Base-by-base conservation (phyloP, 2,113 vertebrate species). In the Crotophaga sulcirostris region DNA sequence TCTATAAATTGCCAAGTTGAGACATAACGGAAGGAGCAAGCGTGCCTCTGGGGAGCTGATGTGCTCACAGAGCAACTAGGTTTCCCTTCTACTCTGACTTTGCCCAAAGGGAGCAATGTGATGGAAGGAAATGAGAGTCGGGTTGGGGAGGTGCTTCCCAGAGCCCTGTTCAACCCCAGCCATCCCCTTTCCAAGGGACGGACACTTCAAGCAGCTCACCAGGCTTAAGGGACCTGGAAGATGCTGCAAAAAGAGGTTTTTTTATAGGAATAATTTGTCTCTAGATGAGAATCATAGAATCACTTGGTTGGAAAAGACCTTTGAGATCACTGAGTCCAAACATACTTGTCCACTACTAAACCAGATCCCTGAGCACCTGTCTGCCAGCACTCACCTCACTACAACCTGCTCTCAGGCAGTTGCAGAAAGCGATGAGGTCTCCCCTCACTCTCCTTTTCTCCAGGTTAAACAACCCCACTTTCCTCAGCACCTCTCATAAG, bases 1-100 rank as follows among this genome's bases (percentile, higher is more conserved):
- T 87, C 91, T 95, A 94, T 87, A 96, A 93, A 95, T 96, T 93
- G 87, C 60, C 45, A 63, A 87, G 40, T 16, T 42, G 87, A 95
- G 87, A 69, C 85, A 82, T 83, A 85, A 84, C 7, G 8, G 74
- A 79, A 91, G 77, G 82, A 85, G 82, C 81, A 85, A 90, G 51
- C 16, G 8, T 55, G 84, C 34, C 91, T 64, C 63, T 2, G 2
- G 78, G 68, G 86, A 83, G 63, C 42, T 40, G 78, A 52, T 29
- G 80, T 2, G 59, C 54, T 60, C 47, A 29, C 28, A 2, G 6
- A 74, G 33, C 3, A 3, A 55, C 52, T 52, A 40, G 33, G n/a
- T 80, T 88, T 72, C 73, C 75, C 75, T 79, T 45, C 40, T 78
- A 34, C 74, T 5, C 1, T 81, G 89, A 89, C 58, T 77, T 33